Base-by-base conservation (phyloP, 2,113 vertebrate genomes). In the Pithys albifrons region DNA sequence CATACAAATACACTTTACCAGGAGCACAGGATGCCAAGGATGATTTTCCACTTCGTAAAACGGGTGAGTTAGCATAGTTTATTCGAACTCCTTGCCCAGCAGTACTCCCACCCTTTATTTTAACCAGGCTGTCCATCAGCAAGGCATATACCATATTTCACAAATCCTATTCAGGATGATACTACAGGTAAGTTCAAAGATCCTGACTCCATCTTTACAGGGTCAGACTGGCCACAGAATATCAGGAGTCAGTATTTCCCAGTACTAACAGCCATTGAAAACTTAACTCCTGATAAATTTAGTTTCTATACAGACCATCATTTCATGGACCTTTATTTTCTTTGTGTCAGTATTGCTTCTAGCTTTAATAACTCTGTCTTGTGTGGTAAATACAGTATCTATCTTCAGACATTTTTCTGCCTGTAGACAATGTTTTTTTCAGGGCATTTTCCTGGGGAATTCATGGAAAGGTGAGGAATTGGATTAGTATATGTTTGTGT, bases 41-140 rank as follows among this genome's bases (percentile, higher is more conserved):
- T 85, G 99, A 99, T 97, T 99, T 99, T 96, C 99, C 99, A 89
- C 98, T 99, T 97, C 98, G 99, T 94, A 99, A 99, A 98, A 99
- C 99, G 95, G 99, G 99, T 99, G 97, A 96, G 98, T 78, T 89
- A 58, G 17, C 19, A 0, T 52, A 24, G 7, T 88, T 91, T 76
- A 82, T 78, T 72, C 1, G 6, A 94, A 59, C 62, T 52, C 52
- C 54, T 85, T 92, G 55, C 51, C 84, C 75, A 80, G 73, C 4
- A 70, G 1, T 94, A 88, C 86, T 91, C 52, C 35, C 70, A 65
- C 31, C 72, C 29, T 78, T 85, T 66, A 29, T 87, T 85, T 89
- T 85, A 66, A 78, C 61, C 57, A 55, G n/a, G 8, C 64, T 84
- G 55, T 64, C 55, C 72, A 19, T 78, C 93, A 75, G 37, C 84